Base-by-base conservation (phyloP, 2,888 invertebrate genomes). In the Campoplex capitator region DNA sequence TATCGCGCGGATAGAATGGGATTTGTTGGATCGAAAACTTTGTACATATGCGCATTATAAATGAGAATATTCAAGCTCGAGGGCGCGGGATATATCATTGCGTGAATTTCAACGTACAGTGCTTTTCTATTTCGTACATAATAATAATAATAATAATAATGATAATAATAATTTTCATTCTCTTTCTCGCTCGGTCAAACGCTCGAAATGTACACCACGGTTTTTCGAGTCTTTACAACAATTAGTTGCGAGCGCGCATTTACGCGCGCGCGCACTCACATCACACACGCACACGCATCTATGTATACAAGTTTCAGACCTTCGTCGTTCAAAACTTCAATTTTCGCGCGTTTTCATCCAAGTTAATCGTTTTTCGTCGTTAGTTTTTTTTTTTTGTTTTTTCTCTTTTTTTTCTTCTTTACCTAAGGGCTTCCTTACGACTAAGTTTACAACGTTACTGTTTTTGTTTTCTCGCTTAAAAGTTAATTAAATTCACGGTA, bases 401-500 rank as follows among this genome's bases (percentile, higher is more conserved):
- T 45, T 45, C n/a, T 45, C 0, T 4, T 62, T 16, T 32, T 38
- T 1, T 18, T 68, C 56, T 35, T 62, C 51, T 58, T 83, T 70
- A 70, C 88, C 91, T 91, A 91, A 91, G 91, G 90, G 91, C 92
- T 90, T 90, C 85, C 90, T 92, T 92, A 87, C 74, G 32, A 71
- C 91, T 92, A 93, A 89, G 87, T 91, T 93, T 93, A 93, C 90
- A 93, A 92, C 91, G 88, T 62, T 62, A 89, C 42, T 38, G 65
- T 68, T 77, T 68, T 67, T 77, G 23, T 54, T 71, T 76, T 91
- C 28, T 91, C 89, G 85, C 93, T 93, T 94, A 94, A 74, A 85
- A 84, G 90, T 92, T 94, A 93, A 90, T 91, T 93, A 92, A 93
- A 91, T 91, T 93, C 91, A 93, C 90, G 90, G 89, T 91, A 92